Percentiles rank a stretch among this genome's conserved stretches.
Conservation (phyloP, 2,888 invertebrate species). For the Mesorhabditis spiculigera region DNA sequence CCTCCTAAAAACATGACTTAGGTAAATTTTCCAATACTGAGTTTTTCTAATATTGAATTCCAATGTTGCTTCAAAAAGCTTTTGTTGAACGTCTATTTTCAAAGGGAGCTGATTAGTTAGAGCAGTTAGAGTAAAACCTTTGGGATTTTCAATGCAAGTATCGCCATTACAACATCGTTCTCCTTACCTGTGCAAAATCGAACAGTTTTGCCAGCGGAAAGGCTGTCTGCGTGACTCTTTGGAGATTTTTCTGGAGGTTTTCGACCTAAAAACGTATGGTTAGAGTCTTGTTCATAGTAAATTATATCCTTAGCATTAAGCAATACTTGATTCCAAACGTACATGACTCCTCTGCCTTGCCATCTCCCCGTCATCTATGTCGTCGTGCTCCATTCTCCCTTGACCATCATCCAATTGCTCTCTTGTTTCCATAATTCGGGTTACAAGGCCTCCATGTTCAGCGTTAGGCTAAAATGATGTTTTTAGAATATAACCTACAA, state of each 20-base stretch:
- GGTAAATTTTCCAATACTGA: background rate
- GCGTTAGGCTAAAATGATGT: constrained; percentile 16
- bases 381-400: constrained; percentile 63
- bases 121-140: no score
- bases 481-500: constrained; percentile 4
- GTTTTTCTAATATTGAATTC: constrained; percentile 8
- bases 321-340: no score
- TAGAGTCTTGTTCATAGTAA: no score
- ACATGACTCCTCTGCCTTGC: constrained; percentile 17
- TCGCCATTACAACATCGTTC: background rate
- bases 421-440: constrained; percentile 63
- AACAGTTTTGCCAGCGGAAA: constrained; percentile 90
- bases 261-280: constrained; percentile 60
- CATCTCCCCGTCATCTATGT: constrained; percentile 18
- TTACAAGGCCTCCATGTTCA: constrained; percentile 61
- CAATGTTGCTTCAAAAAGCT: background rate
- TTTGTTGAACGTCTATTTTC: background rate
- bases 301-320: no score
- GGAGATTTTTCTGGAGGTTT: constrained; percentile 71
- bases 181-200: constrained; percentile 71
- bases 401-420: constrained; percentile 50
- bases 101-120: background rate
- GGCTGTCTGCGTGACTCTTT: constrained; percentile 80
- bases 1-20: constrained; percentile 71
- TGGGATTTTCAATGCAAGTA: no score